Percentiles rank a stretch among this genome's conserved stretches.
Conservation (phyloP, 2,888 invertebrate genomes). For the Chelonus formosanus region DNA sequence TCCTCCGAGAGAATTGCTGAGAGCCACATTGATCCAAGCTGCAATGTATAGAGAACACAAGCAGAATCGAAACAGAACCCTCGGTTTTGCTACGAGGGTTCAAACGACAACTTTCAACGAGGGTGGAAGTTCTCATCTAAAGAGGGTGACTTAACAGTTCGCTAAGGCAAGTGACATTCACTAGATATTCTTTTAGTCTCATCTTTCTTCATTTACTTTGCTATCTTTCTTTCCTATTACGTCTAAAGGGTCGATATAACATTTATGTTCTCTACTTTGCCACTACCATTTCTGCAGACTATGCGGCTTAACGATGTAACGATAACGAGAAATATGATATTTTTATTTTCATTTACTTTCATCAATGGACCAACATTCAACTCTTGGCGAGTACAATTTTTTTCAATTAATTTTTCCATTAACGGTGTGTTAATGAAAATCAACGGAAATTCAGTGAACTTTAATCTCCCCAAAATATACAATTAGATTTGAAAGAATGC, state of each 20-base stretch:
- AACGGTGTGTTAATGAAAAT: conserved; percentile 5
- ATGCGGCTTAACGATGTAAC: no score
- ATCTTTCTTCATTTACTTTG: conserved; percentile 7
- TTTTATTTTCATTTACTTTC: no score
- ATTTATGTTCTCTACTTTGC: background rate
- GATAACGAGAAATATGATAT: no score
- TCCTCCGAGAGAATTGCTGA: conserved; percentile 13
- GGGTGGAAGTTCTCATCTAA: conserved; percentile 13
- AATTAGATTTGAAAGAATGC: no score
- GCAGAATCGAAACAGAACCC: conserved; percentile 13
- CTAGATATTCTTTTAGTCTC: conserved; percentile 3
- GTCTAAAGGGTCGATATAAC: conserved; percentile 4
- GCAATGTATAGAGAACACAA: background rate
- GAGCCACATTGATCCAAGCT: conserved; percentile 6
- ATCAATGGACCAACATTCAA: background rate
- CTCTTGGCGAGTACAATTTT: background rate
- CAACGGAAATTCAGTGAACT: background rate
- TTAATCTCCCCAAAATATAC: no score
- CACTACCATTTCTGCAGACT: background rate
- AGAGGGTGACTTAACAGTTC: conserved; percentile 22
- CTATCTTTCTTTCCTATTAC: conserved; percentile 2
- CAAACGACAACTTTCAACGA: conserved; percentile 8
- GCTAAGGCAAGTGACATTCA: conserved; percentile 19
- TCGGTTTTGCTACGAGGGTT: conserved; percentile 12
- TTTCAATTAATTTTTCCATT: conserved; percentile 9